These are phyloP conservation scores for Caprella mutica DNA, from an alignment of 2,888 invertebrate genomes.

Conservation along the genomic window DNA sequence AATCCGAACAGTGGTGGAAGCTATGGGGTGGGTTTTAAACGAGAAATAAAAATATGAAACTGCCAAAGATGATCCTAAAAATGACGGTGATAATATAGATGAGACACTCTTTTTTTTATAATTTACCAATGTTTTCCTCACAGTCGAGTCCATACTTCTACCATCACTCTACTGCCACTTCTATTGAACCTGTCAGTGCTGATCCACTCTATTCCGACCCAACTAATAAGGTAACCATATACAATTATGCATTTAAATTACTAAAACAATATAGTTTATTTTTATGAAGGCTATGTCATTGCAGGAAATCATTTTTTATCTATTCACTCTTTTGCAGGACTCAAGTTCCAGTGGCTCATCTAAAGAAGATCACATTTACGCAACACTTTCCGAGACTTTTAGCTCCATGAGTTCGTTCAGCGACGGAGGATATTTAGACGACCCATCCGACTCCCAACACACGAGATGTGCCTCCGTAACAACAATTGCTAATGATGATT, in stretches of 20 bases:
- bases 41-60: too few relatives aligned
- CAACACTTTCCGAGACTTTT: conserved; percentile 38
- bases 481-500: conserved; percentile 52
- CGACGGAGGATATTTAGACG: conserved; percentile 26
- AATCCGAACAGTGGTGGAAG: too few relatives aligned
- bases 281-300: too few relatives aligned
- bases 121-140: too few relatives aligned
- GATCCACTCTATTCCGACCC: conserved; percentile 28
- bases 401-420: conserved; percentile 41
- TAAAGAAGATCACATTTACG: conserved; percentile 42
- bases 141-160: conserved; percentile 5
- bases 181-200: not conserved
- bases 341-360: conserved; percentile 29
- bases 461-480: conserved; percentile 45
- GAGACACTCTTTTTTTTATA: too few relatives aligned
- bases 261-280: too few relatives aligned
- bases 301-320: not conserved
- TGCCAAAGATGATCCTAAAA: too few relatives aligned
- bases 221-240: conserved; percentile 28
- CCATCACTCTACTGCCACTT: not conserved
- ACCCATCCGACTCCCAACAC: too few relatives aligned
- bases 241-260: too few relatives aligned
- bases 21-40: too few relatives aligned
- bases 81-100: too few relatives aligned
- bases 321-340: conserved; percentile 6